Evolutionary conservation across 2,113 vertebrate genomes (phyloP).

Genomic region (Neoarius graeffei): DNA sequence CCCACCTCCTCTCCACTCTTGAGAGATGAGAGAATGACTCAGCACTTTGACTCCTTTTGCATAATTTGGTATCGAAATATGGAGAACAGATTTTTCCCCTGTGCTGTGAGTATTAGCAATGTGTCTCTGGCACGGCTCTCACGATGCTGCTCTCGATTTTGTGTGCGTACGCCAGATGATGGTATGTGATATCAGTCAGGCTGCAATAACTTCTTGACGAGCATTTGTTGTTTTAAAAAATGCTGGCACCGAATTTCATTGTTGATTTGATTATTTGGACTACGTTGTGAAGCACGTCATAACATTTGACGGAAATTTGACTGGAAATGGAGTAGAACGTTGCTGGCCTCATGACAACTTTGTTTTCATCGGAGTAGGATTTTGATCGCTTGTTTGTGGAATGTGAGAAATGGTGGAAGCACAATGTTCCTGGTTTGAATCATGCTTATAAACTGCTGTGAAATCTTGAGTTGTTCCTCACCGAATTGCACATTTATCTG

Average conservation of each 20-base stretch:
- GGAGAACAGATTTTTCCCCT: constrained; percentile 16
- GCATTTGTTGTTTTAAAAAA: not conserved
- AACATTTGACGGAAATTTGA: not conserved
- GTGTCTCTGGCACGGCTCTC: not conserved
- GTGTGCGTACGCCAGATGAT: not conserved
- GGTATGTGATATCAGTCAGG: not conserved
- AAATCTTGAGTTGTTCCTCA: not conserved
- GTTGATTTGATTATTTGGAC: not conserved
- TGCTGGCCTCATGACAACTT: not conserved
- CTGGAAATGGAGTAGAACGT: not conserved
- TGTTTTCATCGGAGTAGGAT: not conserved
- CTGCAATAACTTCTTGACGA: no score
- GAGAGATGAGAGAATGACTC: constrained; percentile 40
- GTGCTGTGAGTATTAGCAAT: not conserved
- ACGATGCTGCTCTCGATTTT: not conserved
- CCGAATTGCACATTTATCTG: not conserved
- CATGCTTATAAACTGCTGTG: not conserved
- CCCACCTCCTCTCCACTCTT: constrained; percentile 25
- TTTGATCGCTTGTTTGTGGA: not conserved
- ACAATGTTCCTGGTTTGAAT: not conserved
- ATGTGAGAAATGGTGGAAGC: not conserved
- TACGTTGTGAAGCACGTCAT: not conserved
- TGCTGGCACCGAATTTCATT: not conserved
- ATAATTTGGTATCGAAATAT: constrained; percentile 12
- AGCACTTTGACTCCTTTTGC: constrained; percentile 20